Base-by-base conservation (phyloP, 2,113 vertebrate genomes). In the Gnathonemus echidnorhynchus region DNA sequence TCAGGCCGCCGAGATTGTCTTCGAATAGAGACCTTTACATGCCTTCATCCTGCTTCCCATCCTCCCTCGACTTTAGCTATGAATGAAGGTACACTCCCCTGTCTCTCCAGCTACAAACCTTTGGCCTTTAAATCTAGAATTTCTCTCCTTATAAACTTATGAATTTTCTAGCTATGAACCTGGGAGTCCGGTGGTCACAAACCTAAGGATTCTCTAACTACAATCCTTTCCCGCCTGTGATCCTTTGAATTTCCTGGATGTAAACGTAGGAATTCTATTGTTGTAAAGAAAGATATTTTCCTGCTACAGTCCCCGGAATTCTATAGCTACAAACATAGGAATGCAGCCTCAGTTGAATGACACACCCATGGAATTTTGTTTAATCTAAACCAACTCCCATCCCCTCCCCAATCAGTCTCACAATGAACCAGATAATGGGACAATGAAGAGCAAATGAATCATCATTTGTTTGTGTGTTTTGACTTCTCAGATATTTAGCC, bases 1-100 rank as follows among this genome's bases (percentile, higher is more conserved):
- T 1, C 92, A 96, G 53, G 97, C 97, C 13, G 93, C 94, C 2
- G 98, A 99, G 83, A 93, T 99, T 90, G 92, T 95, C 88, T 95
- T 96, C 49, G 95, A 97, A 58, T 96, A 93, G 95, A 90, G 86
- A 90, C 86, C 35, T 88, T 88, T 17, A 46, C 62, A 31, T 15
- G 35, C 17, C 48, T 19, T 53, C 52, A 88, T 53, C 74, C 15
- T 10, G 53, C 48, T 70, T 48, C 42, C 49, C 2, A 35, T 42
- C 24, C 48, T 42, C 27, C 10, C 24, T 86, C 15, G 15, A 39
- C 35, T 31, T 62, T 42, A 62, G 24, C 53, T 86, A 62, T 52
- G 50, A 42, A 84, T n/a, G 35, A 35, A 39, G 70, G 24, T 50
- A 70, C 66, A 46, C 70, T 39, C 27, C 48, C 13, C 48, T 48